Conservation (phyloP, 2,113 vertebrate genomes). For the Pitta sordida region DNA sequence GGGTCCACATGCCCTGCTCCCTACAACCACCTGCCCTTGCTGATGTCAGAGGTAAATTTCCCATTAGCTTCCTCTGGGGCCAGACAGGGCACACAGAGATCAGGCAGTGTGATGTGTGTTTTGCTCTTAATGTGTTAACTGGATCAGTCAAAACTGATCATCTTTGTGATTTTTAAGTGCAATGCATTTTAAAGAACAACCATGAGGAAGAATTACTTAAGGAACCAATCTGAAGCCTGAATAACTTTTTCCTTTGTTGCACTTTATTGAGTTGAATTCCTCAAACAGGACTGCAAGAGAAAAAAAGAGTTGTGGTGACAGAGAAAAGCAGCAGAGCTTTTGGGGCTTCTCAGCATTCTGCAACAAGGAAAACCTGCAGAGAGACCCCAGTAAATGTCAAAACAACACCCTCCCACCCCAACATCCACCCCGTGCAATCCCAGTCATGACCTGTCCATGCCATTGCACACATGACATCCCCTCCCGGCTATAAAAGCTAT, state of each 20-base stretch:
- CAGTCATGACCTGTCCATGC: neutral
- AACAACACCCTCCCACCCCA: fast-evolving
- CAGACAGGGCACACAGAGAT: neutral
- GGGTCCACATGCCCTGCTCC: neutral
- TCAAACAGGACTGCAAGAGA: neutral
- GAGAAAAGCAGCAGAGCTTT: neutral
- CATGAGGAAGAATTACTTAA: too few species aligned
- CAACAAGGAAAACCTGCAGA: neutral
- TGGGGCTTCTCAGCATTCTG: neutral
- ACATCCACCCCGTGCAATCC: fast-evolving
- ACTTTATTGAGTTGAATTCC: neutral
- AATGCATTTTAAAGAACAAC: neutral
- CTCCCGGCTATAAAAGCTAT: neutral
- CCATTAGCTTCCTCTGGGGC: neutral
- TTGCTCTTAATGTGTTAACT: neutral
- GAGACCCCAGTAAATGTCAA: neutral
- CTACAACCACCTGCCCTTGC: neutral
- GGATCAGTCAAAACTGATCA: neutral
- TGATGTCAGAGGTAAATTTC: neutral
- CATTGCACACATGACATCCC: fast-evolving
- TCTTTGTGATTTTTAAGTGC: neutral
- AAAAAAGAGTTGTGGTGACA: neutral
- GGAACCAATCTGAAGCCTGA: neutral
- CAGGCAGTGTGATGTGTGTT: neutral
- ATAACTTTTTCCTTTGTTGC: neutral